Conservation (phyloP, 1,140 invertebrate species). For the Pantala flavescens region DNA sequence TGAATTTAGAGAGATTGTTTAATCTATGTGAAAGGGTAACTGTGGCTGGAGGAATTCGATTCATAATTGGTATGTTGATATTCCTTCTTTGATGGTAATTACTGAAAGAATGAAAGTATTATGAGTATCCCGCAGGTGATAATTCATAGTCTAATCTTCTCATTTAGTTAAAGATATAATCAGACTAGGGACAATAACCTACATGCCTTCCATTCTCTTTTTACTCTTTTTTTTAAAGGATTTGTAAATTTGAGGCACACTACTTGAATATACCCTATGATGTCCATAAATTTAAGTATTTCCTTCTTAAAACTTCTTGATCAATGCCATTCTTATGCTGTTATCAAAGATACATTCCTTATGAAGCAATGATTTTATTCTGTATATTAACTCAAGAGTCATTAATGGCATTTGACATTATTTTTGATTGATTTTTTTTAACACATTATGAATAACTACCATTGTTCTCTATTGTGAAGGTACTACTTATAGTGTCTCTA, state of each 20-base stretch:
- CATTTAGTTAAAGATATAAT: neutral
- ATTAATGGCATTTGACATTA: slow-evolving; percentile 1
- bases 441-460: neutral
- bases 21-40: too few relatives aligned
- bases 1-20: too few relatives aligned
- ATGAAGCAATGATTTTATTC: neutral
- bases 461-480: neutral
- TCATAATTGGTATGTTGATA: too few relatives aligned
- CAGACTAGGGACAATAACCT: slow-evolving; percentile 8
- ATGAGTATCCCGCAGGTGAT: too few relatives aligned
- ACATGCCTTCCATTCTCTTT: neutral
- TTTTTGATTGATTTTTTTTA: slow-evolving; percentile 5
- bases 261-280: too few relatives aligned
- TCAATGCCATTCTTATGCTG: neutral
- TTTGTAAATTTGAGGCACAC: too few relatives aligned
- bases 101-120: too few relatives aligned
- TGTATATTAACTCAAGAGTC: neutral
- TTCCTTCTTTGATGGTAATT: too few relatives aligned
- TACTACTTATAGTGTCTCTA: neutral
- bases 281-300: too few relatives aligned
- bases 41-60: too few relatives aligned
- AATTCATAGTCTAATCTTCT: neutral
- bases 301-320: too few relatives aligned
- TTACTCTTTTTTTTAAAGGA: too few relatives aligned
- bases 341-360: neutral